Evolutionary conservation across 2,888 invertebrate genomes (phyloP), one percentile per base, ranked within the genome.

Genomic region (Lingula anatina): DNA sequence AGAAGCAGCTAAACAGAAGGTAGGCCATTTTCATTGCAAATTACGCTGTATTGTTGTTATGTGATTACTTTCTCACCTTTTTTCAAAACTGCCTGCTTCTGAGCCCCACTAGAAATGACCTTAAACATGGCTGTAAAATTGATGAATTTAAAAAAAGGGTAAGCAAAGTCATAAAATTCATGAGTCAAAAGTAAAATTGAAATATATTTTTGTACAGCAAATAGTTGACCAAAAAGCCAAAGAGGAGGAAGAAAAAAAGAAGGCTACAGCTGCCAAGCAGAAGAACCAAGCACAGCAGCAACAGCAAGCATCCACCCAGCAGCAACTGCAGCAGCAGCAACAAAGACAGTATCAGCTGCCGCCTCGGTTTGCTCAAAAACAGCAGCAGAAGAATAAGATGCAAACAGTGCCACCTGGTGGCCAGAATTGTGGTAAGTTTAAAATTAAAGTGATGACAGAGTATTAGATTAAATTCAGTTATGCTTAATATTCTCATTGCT

Each of bases 1-100:
- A n/a, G 41, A 20, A 21, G 41, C 21, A n/a, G 41, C 41, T 24
- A 41, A 41, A 24, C 41, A 41, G 25, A 41, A 41, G 41, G 41
- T 41, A 41, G 24, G n/a, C 41, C 24, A n/a, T 41, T n/a, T n/a
- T n/a, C n/a, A n/a, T n/a, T n/a, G n/a, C n/a, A n/a, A n/a, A n/a
- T n/a, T n/a, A n/a, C n/a, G n/a, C n/a, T n/a, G n/a, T n/a, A n/a
- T n/a, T n/a, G n/a, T n/a, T n/a, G n/a, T n/a, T n/a, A n/a, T n/a
- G n/a, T n/a, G n/a, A n/a, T n/a, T n/a, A n/a, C n/a, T n/a, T n/a
- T n/a, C n/a, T n/a, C n/a, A n/a, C n/a, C n/a, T n/a, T n/a, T n/a
- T n/a, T n/a, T n/a, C n/a, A n/a, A n/a, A n/a, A n/a, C n/a, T n/a
- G n/a, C n/a, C n/a, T n/a, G n/a, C n/a, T n/a, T n/a, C n/a, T n/a